Percentiles rank a stretch among this genome's conserved stretches.
These are phyloP conservation scores for Lanistes nyassanus DNA, from an alignment of 1,140 invertebrate species.

Conservation along the genomic window DNA sequence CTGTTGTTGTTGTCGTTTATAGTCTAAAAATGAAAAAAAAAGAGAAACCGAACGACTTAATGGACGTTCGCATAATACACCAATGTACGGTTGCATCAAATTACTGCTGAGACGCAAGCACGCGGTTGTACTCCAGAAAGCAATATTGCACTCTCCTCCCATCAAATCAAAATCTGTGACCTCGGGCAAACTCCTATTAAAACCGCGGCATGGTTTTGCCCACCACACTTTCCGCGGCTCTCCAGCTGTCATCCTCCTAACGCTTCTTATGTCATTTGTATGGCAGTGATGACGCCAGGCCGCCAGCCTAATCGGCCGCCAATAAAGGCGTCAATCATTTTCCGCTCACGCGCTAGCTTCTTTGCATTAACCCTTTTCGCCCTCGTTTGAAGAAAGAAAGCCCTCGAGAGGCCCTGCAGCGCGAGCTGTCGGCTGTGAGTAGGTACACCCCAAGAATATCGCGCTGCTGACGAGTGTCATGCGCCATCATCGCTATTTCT, in stretches of 20 bases:
- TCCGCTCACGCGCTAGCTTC: conserved; percentile 20
- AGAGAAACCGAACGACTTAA: no score
- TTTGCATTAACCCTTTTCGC: conserved; percentile 25
- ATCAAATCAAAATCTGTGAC: conserved; percentile 12
- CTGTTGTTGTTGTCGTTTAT: no score
- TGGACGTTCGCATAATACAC: no score
- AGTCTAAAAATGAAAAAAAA: no score
- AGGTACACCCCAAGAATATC: neutral
- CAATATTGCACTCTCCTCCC: conserved; percentile 22
- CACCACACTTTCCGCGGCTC: neutral
- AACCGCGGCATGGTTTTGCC: conserved; percentile 1
- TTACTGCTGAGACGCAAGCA: conserved; percentile 4
- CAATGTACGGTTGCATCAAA: neutral
- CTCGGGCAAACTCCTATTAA: conserved; percentile 14
- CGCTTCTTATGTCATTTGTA: conserved; percentile 29
- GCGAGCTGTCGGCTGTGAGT: neutral
- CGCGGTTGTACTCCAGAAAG: conserved; percentile 15
- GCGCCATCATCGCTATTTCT: neutral
- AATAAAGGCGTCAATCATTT: conserved; percentile 31
- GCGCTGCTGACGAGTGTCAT: neutral
- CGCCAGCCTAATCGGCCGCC: conserved; percentile 17
- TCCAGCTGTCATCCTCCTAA: conserved; percentile 20
- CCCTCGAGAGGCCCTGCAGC: conserved; percentile 20
- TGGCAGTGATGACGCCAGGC: conserved; percentile 24
- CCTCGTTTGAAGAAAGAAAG: conserved; percentile 19